Conservation (phyloP, 2,888 invertebrate genomes). For the Cacoxenus indagator region DNA sequence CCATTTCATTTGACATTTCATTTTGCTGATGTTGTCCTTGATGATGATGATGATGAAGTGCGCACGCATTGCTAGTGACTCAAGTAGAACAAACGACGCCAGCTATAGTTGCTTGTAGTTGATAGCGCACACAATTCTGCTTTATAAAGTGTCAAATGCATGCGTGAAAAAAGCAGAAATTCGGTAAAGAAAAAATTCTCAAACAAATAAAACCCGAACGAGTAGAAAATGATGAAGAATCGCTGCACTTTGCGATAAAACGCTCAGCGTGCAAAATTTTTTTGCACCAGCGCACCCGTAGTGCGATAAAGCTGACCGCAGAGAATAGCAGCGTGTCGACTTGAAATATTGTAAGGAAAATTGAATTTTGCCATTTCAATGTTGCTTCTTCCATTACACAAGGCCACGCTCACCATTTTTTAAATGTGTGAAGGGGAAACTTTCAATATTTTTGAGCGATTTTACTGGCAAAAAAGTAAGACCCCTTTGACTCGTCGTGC, state of each 20-base stretch:
- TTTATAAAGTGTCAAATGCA: constrained; percentile 54
- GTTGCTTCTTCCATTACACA: background rate
- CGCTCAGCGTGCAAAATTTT: constrained; percentile 6
- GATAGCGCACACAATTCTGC: constrained; percentile 30
- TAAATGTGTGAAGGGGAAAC: too few relatives aligned
- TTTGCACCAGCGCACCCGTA: constrained; percentile 4
- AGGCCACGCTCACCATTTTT: too few relatives aligned
- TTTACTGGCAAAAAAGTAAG: too few relatives aligned
- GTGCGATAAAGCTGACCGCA: constrained; percentile 20
- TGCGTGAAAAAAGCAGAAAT: constrained; percentile 18
- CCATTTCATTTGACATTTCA: constrained; percentile 63
- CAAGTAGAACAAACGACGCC: background rate
- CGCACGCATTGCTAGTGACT: constrained; percentile 18
- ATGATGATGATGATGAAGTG: constrained; percentile 50
- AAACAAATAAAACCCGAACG: constrained; percentile 25
- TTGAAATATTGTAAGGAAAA: constrained; percentile 21
- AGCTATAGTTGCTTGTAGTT: background rate
- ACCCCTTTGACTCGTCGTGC: too few relatives aligned
- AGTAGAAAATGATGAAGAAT: constrained; percentile 12
- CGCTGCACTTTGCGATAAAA: constrained; percentile 20
- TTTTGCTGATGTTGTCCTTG: constrained; percentile 48
- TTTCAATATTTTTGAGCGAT: too few relatives aligned
- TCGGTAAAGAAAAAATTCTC: constrained; percentile 14
- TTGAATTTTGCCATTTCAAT: constrained; percentile 13
- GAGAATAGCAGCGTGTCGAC: constrained; percentile 3